Conservation (phyloP, 2,888 invertebrate species). For the Omphaloscelis lunosa region DNA sequence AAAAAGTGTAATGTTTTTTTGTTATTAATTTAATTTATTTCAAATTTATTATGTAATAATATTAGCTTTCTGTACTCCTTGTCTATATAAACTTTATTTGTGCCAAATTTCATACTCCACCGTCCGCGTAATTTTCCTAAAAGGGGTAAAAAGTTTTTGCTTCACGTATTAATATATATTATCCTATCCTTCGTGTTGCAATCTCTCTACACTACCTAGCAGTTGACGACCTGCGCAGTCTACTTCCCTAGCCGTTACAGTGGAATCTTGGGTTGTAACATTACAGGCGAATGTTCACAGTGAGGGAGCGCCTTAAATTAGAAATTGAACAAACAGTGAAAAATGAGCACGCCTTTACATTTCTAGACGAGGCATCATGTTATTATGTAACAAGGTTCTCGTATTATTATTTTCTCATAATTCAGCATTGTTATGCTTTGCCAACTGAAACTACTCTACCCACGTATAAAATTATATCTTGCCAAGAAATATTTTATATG, state of each 20-base stretch:
- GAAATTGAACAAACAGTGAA: neutral
- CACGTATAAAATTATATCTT: slow-evolving; percentile 77
- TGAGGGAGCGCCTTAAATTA: neutral
- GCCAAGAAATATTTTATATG: slow-evolving; percentile 64
- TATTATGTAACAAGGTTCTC: slow-evolving; percentile 22
- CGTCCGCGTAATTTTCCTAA: too few species aligned
- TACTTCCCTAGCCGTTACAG: neutral
- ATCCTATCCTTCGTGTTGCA: neutral
- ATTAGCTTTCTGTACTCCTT: too few species aligned
- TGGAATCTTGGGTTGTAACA: neutral
- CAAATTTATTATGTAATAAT: too few species aligned
- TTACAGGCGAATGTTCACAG: neutral
- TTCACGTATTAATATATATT: too few species aligned
- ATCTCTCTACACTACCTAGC: neutral
- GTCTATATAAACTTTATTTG: too few species aligned
- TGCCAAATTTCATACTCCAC: too few species aligned
- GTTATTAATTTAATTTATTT: too few species aligned
- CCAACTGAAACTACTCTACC: slow-evolving; percentile 73
- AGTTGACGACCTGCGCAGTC: neutral
- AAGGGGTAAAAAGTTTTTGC: too few species aligned
- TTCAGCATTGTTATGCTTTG: slow-evolving; percentile 69
- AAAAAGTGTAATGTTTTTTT: too few species aligned
- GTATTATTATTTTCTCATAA: slow-evolving; percentile 68
- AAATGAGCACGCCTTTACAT: slow-evolving; percentile 25
- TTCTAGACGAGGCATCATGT: slow-evolving; percentile 13